Evolutionary conservation across 2,797 vertebrate genomes (phyloP).

Genomic region (Enteromius radiatus): DNA sequence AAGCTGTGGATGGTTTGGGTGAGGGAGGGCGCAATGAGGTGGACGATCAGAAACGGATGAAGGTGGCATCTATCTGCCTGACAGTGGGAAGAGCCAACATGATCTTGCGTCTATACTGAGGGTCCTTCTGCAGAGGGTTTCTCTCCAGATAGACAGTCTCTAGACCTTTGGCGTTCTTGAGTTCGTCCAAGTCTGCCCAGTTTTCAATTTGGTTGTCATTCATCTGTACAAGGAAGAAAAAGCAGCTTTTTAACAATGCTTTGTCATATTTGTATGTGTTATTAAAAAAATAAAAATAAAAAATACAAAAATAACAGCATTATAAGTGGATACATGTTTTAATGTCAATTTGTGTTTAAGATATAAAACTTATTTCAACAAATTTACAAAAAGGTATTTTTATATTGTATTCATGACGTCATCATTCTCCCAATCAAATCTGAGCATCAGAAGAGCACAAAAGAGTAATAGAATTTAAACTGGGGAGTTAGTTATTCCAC

Average conservation of each 20-base stretch:
- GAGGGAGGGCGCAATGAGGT: slow-evolving; percentile 40
- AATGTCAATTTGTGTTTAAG: too few species aligned
- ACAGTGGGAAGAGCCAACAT: slow-evolving; percentile 94
- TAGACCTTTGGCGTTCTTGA: slow-evolving; percentile 90
- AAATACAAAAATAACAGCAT: too few species aligned
- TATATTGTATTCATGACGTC: too few species aligned
- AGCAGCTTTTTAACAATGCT: neutral
- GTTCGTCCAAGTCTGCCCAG: slow-evolving; percentile 95
- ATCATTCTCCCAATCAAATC: neutral
- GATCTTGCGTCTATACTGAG: slow-evolving; percentile 96
- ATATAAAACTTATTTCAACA: neutral
- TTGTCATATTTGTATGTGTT: neutral
- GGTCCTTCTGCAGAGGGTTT: slow-evolving; percentile 96
- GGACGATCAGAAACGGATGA: slow-evolving; percentile 90
- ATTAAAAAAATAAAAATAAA: neutral
- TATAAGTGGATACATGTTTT: neutral
- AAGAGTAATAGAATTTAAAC: too few species aligned
- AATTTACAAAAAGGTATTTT: too few species aligned
- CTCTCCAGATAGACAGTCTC: slow-evolving; percentile 96
- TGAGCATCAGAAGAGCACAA: neutral
- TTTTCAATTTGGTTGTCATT: slow-evolving; percentile 96
- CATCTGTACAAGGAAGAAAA: slow-evolving; percentile 80
- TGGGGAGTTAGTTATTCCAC: neutral
- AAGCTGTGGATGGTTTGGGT: neutral
- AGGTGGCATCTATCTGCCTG: slow-evolving; percentile 97